Percentiles rank a stretch among this genome's conserved stretches.
Evolutionary conservation across 1,140 invertebrate genomes (phyloP).

Genomic region (Diuraphis noxia): DNA sequence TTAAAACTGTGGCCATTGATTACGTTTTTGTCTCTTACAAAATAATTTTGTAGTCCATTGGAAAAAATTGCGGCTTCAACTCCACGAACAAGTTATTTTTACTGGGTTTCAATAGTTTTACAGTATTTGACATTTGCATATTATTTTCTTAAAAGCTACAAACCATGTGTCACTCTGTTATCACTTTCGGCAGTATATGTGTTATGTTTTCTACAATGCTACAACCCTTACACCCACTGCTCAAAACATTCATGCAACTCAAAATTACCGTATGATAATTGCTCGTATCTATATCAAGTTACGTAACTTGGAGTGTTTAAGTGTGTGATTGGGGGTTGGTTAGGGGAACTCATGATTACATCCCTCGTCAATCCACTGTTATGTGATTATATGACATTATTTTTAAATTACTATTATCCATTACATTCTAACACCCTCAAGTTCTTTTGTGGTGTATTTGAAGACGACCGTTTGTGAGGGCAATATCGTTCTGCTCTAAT

Average conservation of each 20-base stretch:
- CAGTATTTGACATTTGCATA: too few species aligned
- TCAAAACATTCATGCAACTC: not conserved
- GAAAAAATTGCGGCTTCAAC: too few species aligned
- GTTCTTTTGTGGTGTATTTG: not conserved
- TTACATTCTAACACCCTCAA: not conserved
- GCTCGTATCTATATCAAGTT: not conserved
- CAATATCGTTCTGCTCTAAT: not conserved
- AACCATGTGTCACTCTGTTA: too few species aligned
- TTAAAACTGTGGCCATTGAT: too few species aligned
- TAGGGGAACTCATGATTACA: not conserved
- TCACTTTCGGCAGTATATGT: too few species aligned
- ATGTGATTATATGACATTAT: not conserved
- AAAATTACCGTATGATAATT: not conserved
- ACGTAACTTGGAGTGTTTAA: not conserved
- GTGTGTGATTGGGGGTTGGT: accelerated
- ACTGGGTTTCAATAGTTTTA: too few species aligned
- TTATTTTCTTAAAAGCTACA: too few species aligned
- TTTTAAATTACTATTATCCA: not conserved
- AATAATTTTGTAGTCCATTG: too few species aligned
- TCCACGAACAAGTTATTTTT: too few species aligned
- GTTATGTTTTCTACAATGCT: not conserved
- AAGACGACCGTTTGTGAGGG: not conserved
- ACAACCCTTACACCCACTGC: not conserved
- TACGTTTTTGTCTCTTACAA: too few species aligned
- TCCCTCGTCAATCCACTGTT: not conserved